These are phyloP conservation scores for Cyphomyrus discorhynchus DNA, from an alignment of 2,113 vertebrate species.

Conservation along the genomic window DNA sequence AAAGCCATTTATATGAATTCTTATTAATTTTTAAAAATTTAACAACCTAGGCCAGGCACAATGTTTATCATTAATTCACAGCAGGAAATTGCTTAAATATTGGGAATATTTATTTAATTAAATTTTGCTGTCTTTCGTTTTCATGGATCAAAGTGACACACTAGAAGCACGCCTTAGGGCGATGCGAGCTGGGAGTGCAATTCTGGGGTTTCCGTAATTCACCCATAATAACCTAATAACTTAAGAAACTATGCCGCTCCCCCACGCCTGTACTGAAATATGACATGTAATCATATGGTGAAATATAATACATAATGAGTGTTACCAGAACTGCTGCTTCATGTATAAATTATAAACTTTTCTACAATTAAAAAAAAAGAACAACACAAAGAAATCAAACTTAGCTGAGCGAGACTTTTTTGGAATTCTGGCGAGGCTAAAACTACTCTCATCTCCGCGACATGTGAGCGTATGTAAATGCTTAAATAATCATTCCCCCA, in stretches of 20 bases:
- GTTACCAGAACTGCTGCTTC: neutral
- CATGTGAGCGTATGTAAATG: neutral
- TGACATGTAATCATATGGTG: neutral
- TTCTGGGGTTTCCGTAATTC: neutral
- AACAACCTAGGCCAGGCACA: neutral
- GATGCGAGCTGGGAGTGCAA: neutral
- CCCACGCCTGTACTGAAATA: neutral
- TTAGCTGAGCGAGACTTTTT: neutral
- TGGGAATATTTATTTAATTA: slow-evolving; percentile 1
- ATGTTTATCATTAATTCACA: slow-evolving; percentile 1
- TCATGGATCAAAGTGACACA: slow-evolving; percentile 4
- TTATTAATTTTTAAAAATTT: neutral
- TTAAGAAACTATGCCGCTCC: neutral
- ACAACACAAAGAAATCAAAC: neutral
- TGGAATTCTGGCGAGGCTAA: neutral
- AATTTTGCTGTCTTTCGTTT: neutral
- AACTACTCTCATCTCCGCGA: neutral
- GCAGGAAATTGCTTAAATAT: slow-evolving; percentile 6
- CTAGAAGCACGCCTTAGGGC: neutral
- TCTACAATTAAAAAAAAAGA: neutral
- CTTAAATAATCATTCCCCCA: neutral
- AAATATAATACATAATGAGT: neutral
- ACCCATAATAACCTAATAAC: neutral
- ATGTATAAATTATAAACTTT: neutral
- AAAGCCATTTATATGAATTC: neutral